Base-by-base conservation (phyloP, 2,888 invertebrate genomes). In the Andrena bicolor region DNA sequence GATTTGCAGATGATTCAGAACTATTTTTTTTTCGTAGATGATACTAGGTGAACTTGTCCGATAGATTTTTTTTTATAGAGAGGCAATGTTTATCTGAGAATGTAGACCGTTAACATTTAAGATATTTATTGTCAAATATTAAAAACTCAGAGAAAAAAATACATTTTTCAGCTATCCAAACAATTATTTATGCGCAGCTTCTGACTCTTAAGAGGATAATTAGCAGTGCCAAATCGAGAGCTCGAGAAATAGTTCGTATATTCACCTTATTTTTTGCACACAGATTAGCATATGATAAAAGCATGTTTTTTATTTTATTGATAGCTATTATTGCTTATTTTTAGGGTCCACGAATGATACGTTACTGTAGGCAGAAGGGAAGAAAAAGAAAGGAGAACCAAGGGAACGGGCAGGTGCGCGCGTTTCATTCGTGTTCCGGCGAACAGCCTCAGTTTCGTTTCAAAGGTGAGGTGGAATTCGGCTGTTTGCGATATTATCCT, bases 381-480 rank as follows among this genome's bases (percentile, higher is more conserved):
- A 77, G 86, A 79, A 84, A 84, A 83, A 74, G 82, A 80, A 75
- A 88, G 80, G 78, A 81, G 86, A 80, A 83, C 74, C 75, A 79
- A 81, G 88, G 82, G 86, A 84, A 89, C 82, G 88, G 90, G 91
- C 91, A 90, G 91, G 91, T 91, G 92, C 90, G 90, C 89, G 90
- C 91, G 91, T 92, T 92, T 92, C 90, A 91, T 92, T 92, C 88
- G 90, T 91, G 91, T 91, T 90, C 84, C 88, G 88, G 83, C 88
- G 85, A 87, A 87, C 83, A 82, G 84, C 85, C 82, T 82, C 83
- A 77, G 84, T 80, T 86, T 82, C 83, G 84, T 83, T 82, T 84
- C 79, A 87, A 84, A 90, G 81, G 71, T 83, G 80, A 77, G 72
- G 13, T 58, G 63, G 48, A 76, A 71, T 80, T 87, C 71, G 80